These are phyloP conservation scores for Drosophila asahinai DNA, from an alignment of 1,140 invertebrate genomes.

Conservation along the genomic window DNA sequence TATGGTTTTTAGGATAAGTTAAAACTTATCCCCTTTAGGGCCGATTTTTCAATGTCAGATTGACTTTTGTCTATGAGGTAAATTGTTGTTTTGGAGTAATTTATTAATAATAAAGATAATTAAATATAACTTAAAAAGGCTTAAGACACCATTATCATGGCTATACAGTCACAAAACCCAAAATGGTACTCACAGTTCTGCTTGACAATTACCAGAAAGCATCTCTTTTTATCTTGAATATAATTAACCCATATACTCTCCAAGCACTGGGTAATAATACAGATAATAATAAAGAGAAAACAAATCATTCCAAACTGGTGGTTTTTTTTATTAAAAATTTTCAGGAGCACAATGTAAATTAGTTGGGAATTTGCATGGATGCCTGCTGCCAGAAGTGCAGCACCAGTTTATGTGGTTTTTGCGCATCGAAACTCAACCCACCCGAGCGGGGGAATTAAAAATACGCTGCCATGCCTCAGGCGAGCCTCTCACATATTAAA, in stretches of 20 bases:
- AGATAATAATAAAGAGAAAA: constrained; percentile 3
- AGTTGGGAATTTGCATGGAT: constrained; percentile 55
- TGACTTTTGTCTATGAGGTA: no score
- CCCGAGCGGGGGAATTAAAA: constrained; percentile 5
- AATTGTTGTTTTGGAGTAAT: no score
- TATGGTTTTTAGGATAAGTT: no score
- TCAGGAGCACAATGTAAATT: constrained; percentile 52
- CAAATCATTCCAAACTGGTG: constrained; percentile 13
- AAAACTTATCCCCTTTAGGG: no score
- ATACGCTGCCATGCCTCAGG: background rate
- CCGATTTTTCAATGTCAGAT: no score
- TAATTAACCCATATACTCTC: background rate
- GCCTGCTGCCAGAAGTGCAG: constrained; percentile 5
- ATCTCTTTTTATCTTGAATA: no score
- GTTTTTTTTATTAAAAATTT: constrained; percentile 48
- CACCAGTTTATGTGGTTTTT: constrained; percentile 11
- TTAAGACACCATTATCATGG: no score
- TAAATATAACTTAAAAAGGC: no score
- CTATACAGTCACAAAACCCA: no score
- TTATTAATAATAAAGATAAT: no score
- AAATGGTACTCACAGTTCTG: no score
- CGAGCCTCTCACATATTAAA: constrained; percentile 2
- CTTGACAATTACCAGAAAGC: no score
- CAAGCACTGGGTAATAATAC: background rate
- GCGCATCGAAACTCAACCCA: constrained; percentile 10